Base-by-base conservation (phyloP, 1,140 invertebrate genomes). In the Hylaeus volcanicus region DNA sequence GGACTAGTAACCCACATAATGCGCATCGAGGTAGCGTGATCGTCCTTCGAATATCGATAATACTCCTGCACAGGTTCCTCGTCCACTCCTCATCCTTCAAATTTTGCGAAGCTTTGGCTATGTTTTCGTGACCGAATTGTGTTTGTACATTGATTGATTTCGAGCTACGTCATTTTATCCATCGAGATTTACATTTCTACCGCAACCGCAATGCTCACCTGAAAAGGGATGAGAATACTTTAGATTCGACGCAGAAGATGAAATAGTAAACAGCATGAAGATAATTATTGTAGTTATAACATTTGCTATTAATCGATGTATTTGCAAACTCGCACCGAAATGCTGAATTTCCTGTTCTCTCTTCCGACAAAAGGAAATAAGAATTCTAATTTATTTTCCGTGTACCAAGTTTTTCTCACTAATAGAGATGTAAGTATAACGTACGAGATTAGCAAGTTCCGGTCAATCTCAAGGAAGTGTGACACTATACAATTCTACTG, bases 1-100 rank as follows among this genome's bases (percentile, higher is more conserved):
- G 86, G 64, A 85, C 86, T 77, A 77, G 78, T 88, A 82, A 88
- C 86, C 86, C 65, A 88, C 41, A 87, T 84, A 84, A 84, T 82
- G 41, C 68, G 61, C 61, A 65, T 64, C 61, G 77, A 87, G 82
- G 70, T 65, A 77, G 75, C 81, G 69, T 74, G 63, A 37, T n/a
- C 64, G 81, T 86, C 86, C 78, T 87, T 86, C 86, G 71, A 63
- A 70, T 74, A 74, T 81, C 79, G 79, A 86, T 85, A 82, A 81
- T 68, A 61, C 55, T 45, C 26, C 26, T 39, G 60, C 79, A 65
- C 58, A 15, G 5, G 51, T 63, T 43, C 56, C 43, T 15, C 56
- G n/a, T 48, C 41, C 43, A 48, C 63, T 74, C 37, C 56, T 43
- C 48, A 75, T 66, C 72, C 55, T n/a, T 55, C 61, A 48, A 70